phyloP scores from a whole-genome alignment of 2,113 vertebrate species.

The Genyomyrus donnyi region DNA sequence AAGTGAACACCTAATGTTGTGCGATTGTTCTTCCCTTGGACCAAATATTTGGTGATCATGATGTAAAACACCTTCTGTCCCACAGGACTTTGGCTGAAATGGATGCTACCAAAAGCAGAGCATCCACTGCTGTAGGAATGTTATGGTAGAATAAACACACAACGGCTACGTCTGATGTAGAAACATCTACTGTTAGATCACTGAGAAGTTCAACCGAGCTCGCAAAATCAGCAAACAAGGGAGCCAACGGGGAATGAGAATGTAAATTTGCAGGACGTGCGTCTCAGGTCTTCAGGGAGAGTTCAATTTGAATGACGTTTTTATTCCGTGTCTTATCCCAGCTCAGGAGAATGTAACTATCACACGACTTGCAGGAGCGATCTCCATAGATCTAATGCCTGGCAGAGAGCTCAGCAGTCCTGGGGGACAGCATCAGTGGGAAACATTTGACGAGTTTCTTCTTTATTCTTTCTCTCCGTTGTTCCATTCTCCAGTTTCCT shows the following conservation, averaged over 20 bases:
- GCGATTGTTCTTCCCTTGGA: neutral
- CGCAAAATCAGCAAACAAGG: neutral
- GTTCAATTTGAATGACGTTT: neutral
- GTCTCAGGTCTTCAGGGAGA: neutral
- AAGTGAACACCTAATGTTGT: neutral
- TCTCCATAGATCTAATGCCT: constrained; percentile 25
- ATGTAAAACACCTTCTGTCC: constrained; percentile 9
- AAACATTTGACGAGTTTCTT: constrained; percentile 43
- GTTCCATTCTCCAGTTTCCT: constrained; percentile 29
- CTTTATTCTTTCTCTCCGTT: constrained; percentile 27
- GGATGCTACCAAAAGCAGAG: neutral
- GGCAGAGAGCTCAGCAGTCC: constrained; percentile 42
- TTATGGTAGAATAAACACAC: neutral
- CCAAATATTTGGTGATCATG: neutral
- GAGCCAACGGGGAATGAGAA: neutral
- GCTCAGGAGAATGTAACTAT: neutral
- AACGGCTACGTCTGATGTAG: neutral
- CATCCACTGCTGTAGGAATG: neutral
- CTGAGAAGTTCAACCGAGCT: neutral
- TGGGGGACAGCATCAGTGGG: constrained; percentile 29
- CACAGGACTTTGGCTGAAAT: constrained; percentile 1
- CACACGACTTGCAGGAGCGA: neutral
- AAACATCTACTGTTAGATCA: neutral
- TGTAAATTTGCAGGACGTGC: neutral
- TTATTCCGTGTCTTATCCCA: neutral